These are phyloP conservation scores for Conger conger DNA, from an alignment of 2,113 vertebrate genomes.

Conservation along the genomic window DNA sequence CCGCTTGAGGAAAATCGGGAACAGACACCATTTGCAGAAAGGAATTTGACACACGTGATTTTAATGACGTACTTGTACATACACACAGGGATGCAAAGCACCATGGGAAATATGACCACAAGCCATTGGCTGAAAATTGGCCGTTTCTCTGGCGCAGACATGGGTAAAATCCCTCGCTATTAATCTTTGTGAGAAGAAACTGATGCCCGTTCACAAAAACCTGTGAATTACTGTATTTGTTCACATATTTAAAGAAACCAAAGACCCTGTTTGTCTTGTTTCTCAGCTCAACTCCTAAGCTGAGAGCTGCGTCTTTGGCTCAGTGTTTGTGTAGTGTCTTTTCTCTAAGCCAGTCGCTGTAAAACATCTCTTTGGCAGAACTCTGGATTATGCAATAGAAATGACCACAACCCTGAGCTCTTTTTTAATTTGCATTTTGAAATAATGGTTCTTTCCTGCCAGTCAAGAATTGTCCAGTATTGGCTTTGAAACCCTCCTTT, in stretches of 20 bases:
- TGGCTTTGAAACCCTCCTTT: too few relatives aligned
- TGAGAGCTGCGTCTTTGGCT: neutral
- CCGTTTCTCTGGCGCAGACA: neutral
- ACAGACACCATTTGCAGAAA: conserved; percentile 43
- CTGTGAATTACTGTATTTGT: neutral
- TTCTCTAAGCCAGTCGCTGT: too few relatives aligned
- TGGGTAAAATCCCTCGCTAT: neutral
- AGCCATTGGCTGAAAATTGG: neutral
- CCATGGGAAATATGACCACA: neutral
- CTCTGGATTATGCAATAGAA: too few relatives aligned
- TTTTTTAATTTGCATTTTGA: neutral
- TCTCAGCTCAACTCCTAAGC: neutral
- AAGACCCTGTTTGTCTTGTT: neutral
- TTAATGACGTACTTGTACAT: neutral
- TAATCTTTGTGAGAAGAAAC: neutral
- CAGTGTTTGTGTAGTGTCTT: neutral
- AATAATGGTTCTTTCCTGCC: neutral
- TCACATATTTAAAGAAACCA: neutral
- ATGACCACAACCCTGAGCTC: neutral
- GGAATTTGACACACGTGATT: conserved; percentile 53
- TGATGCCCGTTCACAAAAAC: neutral
- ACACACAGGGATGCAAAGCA: neutral
- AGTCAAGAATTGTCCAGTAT: too few relatives aligned
- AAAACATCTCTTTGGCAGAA: too few relatives aligned
- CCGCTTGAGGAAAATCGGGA: neutral